Percentiles rank a stretch among this genome's conserved stretches.
Evolutionary conservation across 2,113 vertebrate genomes (phyloP).

Genomic region (Eonycteris spelaea): DNA sequence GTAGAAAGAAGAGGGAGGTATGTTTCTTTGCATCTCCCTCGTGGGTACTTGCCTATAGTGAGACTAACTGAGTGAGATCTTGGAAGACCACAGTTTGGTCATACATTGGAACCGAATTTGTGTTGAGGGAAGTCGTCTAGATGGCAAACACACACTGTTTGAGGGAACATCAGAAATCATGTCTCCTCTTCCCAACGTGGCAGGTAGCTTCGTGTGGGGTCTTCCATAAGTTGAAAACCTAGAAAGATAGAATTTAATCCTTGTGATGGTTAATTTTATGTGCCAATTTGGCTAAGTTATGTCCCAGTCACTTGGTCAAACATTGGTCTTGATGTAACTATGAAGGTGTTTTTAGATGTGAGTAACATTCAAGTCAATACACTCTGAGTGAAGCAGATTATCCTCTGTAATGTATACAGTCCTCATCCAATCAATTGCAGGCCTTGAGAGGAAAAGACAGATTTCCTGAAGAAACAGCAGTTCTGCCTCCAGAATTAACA

Average conservation of each 20-base stretch:
- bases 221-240: not conserved
- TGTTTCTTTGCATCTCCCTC: not conserved
- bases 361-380: not conserved
- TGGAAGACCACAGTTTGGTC: not conserved
- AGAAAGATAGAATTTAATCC: not conserved
- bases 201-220: not conserved
- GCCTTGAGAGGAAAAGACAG: not conserved
- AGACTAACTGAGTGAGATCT: not conserved
- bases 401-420: not conserved
- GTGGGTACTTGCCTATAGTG: not conserved
- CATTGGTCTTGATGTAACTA: not conserved
- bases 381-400: not conserved
- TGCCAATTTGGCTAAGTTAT: not conserved
- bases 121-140: not conserved
- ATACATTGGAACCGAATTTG: not conserved
- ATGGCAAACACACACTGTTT: not conserved
- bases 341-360: not conserved
- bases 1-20: not conserved
- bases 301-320: not conserved
- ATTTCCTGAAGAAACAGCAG: not conserved
- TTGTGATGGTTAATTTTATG: not conserved
- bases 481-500: not conserved
- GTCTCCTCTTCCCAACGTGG: not conserved
- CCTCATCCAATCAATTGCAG: not conserved
- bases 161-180: not conserved